Conservation (phyloP, 2,888 invertebrate genomes). For the Junonia oenone region DNA sequence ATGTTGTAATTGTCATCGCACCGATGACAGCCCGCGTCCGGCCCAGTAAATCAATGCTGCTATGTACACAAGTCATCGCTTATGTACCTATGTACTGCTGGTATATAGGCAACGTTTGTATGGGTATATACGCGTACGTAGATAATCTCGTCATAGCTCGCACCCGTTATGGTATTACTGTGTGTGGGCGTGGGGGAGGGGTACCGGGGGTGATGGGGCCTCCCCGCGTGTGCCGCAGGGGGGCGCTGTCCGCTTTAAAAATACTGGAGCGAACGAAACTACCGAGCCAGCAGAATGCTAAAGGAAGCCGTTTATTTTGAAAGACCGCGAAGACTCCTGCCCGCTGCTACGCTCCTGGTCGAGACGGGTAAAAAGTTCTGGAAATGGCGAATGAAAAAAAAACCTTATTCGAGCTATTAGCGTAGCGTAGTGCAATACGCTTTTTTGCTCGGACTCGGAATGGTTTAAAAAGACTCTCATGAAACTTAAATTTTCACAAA, state of each 20-base stretch:
- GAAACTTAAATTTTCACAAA: slow-evolving; percentile 37
- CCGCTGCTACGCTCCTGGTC: slow-evolving; percentile 44
- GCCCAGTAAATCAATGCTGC: slow-evolving; percentile 71
- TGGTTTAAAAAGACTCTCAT: slow-evolving; percentile 34
- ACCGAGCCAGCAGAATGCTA: slow-evolving; percentile 59
- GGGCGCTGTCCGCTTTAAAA: slow-evolving; percentile 75
- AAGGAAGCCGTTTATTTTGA: slow-evolving; percentile 72
- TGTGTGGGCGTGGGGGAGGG: slow-evolving; percentile 52
- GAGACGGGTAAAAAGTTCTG: slow-evolving; percentile 50
- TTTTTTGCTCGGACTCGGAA: slow-evolving; percentile 44
- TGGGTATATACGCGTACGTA: slow-evolving; percentile 68
- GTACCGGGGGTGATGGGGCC: slow-evolving; percentile 30
- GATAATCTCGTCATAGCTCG: slow-evolving; percentile 79
- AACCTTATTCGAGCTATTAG: slow-evolving; percentile 46
- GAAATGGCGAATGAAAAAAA: slow-evolving; percentile 51
- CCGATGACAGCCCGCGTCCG: slow-evolving; percentile 64
- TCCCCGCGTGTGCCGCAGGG: slow-evolving; percentile 62
- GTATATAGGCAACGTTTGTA: slow-evolving; percentile 63
- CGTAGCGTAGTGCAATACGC: slow-evolving; percentile 40
- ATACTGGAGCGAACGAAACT: slow-evolving; percentile 67
- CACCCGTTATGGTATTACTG: slow-evolving; percentile 79
- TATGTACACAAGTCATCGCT: slow-evolving; percentile 69
- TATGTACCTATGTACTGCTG: slow-evolving; percentile 59
- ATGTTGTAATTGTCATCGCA: slow-evolving; percentile 55
- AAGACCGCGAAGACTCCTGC: slow-evolving; percentile 48